Conservation (phyloP, 2,113 vertebrate genomes). For the Pachyramphus minor region DNA sequence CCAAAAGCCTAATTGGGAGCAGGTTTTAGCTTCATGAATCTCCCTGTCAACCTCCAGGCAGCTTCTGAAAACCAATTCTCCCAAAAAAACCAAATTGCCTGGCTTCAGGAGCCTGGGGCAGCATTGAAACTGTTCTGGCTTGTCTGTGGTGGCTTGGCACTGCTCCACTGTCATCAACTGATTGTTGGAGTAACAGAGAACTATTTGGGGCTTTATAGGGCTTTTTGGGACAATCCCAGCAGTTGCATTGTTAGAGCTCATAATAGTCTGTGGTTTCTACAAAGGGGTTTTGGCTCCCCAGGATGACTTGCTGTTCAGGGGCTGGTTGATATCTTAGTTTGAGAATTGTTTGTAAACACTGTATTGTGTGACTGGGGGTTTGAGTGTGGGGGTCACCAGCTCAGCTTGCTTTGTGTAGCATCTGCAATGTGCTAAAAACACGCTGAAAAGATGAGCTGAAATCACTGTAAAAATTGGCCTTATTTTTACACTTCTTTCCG, state of each 20-base stretch:
- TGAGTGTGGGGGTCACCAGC: neutral
- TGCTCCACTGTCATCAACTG: neutral
- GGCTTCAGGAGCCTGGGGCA: neutral
- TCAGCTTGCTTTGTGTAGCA: neutral
- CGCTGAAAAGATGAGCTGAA: neutral
- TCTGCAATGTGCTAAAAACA: neutral
- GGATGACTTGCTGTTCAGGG: neutral
- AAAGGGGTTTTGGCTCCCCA: neutral
- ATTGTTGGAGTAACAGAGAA: neutral
- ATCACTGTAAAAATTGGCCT: neutral
- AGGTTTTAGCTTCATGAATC: neutral
- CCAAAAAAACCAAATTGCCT: neutral
- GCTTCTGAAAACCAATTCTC: neutral
- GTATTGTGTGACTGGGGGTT: neutral
- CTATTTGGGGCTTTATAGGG: neutral
- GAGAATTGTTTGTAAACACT: neutral
- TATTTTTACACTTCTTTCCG: neutral
- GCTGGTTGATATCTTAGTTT: neutral
- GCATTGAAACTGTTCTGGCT: neutral
- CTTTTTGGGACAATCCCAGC: constrained; percentile 23
- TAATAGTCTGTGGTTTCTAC: neutral
- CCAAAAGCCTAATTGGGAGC: neutral
- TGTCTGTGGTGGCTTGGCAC: neutral
- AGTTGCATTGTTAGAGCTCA: neutral
- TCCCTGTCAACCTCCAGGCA: neutral